A percentile compares a stretch with the other conserved stretches of the same genome.
Conservation (phyloP, 2,797 vertebrate genomes). For the Petrocephalus schoutedeni region DNA sequence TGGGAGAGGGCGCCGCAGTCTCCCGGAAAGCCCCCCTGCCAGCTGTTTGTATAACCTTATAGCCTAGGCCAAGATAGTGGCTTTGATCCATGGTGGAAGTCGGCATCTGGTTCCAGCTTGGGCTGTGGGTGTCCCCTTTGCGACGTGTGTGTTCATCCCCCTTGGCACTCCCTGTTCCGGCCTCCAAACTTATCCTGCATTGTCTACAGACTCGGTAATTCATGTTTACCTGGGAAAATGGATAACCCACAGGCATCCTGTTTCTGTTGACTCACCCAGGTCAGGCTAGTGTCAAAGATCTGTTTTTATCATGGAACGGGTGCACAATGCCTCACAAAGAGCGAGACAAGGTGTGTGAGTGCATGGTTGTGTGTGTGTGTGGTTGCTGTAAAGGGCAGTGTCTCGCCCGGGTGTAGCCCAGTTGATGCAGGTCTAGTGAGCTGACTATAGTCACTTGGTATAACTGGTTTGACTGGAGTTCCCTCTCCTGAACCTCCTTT, state of each 20-base stretch:
- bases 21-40: neutral
- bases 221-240: slow-evolving; percentile 11
- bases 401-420: neutral
- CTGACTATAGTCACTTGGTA: neutral
- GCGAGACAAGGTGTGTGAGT: neutral
- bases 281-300: neutral
- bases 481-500: neutral
- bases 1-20: neutral
- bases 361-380: neutral
- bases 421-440: neutral
- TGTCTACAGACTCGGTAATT: neutral
- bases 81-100: neutral
- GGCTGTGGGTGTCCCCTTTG: neutral
- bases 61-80: neutral
- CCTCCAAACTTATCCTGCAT: neutral
- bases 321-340: neutral
- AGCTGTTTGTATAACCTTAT: neutral
- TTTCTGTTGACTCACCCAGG: slow-evolving; percentile 5
- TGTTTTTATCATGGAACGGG: neutral
- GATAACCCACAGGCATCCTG: slow-evolving; percentile 2
- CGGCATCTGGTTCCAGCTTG: neutral
- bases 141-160: neutral
- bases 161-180: slow-evolving; percentile 4
- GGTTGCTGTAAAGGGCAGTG: neutral
- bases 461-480: slow-evolving; percentile 5